A percentile compares a stretch with the other conserved stretches of the same genome.
Evolutionary conservation across 2,113 vertebrate species (phyloP).

Genomic region (Myotis davidii): DNA sequence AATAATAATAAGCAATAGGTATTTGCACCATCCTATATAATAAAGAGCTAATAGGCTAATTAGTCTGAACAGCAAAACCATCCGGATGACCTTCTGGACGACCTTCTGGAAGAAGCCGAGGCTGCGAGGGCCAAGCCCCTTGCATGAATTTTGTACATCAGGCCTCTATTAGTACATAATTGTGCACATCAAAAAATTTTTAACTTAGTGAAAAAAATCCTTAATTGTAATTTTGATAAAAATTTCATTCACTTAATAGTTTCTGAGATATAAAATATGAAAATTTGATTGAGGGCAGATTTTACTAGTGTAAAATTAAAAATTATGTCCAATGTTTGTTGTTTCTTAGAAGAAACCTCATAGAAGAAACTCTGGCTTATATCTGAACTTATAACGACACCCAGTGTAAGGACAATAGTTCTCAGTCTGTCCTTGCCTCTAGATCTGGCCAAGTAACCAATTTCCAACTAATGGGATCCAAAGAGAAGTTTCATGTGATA

Average conservation of each 20-base stretch:
- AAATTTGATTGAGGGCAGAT: background rate
- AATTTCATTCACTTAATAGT: background rate
- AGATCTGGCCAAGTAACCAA: background rate
- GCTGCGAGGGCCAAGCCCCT: no score
- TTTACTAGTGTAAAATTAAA: background rate
- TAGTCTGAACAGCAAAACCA: no score
- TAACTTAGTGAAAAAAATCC: background rate
- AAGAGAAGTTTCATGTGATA: background rate
- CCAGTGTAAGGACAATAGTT: background rate
- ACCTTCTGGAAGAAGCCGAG: no score
- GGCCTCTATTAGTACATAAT: background rate
- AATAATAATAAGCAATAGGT: background rate
- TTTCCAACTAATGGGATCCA: background rate
- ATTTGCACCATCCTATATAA: background rate
- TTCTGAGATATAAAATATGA: constrained; percentile 19
- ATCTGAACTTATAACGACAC: background rate
- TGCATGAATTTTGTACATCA: no score
- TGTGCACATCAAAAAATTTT: background rate
- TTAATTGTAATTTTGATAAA: background rate
- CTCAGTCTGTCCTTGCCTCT: background rate
- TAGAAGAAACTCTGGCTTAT: background rate
- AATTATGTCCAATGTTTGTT: background rate
- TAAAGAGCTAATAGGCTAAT: no score
- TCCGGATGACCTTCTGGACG: no score
- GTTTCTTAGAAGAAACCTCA: background rate